Evolutionary conservation across 2,888 invertebrate genomes (phyloP), one percentile per base, ranked within the genome.

Genomic region (Gerris lacustris): DNA sequence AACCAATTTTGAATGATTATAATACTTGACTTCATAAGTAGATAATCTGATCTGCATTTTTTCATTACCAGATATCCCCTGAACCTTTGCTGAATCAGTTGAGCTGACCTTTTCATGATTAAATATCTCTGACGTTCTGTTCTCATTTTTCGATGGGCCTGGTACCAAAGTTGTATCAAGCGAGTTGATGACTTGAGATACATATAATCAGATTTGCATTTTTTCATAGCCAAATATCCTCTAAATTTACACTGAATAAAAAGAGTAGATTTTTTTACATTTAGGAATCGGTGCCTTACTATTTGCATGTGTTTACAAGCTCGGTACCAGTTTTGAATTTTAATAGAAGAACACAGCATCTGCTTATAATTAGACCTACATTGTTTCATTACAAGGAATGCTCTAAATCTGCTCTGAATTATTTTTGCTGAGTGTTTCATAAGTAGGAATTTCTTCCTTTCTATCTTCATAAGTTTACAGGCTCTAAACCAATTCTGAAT

Each of bases 371-470:
- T n/a, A n/a, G n/a, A n/a, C n/a, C n/a, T n/a, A n/a, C n/a, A n/a
- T n/a, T n/a, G n/a, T n/a, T n/a, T n/a, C n/a, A n/a, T n/a, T n/a
- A n/a, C n/a, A n/a, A n/a, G n/a, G n/a, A n/a, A n/a, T n/a, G n/a
- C n/a, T n/a, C n/a, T n/a, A n/a, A n/a, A n/a, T n/a, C n/a, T n/a
- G n/a, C n/a, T n/a, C n/a, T n/a, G n/a, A n/a, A n/a, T n/a, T 62
- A 6, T 68, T 5, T 43, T n/a, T n/a, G n/a, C n/a, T n/a, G n/a
- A n/a, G n/a, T n/a, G n/a, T n/a, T n/a, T n/a, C n/a, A n/a, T n/a
- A n/a, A n/a, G n/a, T 15, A 64, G 6, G 45, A 44, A 71, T 5
- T 71, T 55, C 1, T 72, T 72, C 4, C 76, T 77, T 44, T 78
- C 74, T n/a, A n/a, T n/a, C n/a, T n/a, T n/a, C 70, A 69, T 69